Base-by-base conservation (phyloP, 2,888 invertebrate genomes). In the Papilio demoleus region DNA sequence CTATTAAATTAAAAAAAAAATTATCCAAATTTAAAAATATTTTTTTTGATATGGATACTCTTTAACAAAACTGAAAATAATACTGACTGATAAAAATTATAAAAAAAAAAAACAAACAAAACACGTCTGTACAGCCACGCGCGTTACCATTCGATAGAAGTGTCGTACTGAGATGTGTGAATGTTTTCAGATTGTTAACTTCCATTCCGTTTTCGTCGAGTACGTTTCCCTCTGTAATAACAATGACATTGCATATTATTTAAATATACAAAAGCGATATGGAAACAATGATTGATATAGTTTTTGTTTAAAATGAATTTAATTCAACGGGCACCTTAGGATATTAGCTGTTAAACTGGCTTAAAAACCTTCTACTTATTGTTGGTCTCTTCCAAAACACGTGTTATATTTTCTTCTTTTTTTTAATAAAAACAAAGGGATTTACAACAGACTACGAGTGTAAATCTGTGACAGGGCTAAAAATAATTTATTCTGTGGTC, bases 81-180 rank as follows among this genome's bases (percentile, higher is more conserved):
- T n/a, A 14, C 24, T 42, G 53, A 4, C 17, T 14, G 31, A 45
- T 38, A 36, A 45, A 22, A 36, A 56, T 34, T n/a, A n/a, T n/a
- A n/a, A n/a, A n/a, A n/a, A n/a, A n/a, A n/a, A n/a, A n/a, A n/a
- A n/a, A n/a, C n/a, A n/a, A 9, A 31, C 31, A 27, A 40, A 22
- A 34, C 47, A 27, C 4, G 31, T 17, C 24, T 47, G 66, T 50
- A 36, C 19, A 38, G 62, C 63, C 31, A 45, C 68, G 68, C 68
- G 68, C 68, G 68, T n/a, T 19, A 24, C 27, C 50, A 64, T 17
- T 59, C 45, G 59, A 59, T 47, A 50, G 64, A 64, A 19, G 19
- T 64, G 50, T 60, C 68, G 64, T 27, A 68, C 68, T 68, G 68
- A 68, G 68, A 64, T 59, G 64, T 64, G 64, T 50, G 59, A 19